Evolutionary conservation across 64 coral and sea anemone genomes (phyloP).

Genomic region (Dendronephthya gigantea): DNA sequence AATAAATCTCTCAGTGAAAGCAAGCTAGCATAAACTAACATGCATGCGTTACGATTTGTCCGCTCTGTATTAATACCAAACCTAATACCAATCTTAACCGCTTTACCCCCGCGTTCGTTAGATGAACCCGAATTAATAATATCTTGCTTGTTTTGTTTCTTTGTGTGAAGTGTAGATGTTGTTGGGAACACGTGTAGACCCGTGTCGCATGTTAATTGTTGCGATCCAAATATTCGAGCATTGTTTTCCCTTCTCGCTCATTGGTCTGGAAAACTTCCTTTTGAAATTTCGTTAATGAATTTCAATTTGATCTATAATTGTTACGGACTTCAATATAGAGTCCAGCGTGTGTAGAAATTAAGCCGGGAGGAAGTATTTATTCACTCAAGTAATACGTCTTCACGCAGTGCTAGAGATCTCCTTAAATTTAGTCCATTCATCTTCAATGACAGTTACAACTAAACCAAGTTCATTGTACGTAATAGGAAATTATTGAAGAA

Average conservation of each 20-base stretch:
- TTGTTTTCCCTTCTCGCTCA: slow-evolving; percentile 1
- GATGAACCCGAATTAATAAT: not conserved
- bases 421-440: not conserved
- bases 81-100: not conserved
- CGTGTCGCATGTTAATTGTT: slow-evolving; percentile 13
- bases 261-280: not conserved
- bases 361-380: not conserved
- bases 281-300: slow-evolving; percentile 17
- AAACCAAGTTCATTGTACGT: not conserved
- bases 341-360: not conserved
- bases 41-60: not conserved
- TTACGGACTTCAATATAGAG: not conserved
- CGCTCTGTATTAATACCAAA: too few relatives aligned
- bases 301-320: slow-evolving; percentile 15
- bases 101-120: not conserved
- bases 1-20: not conserved
- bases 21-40: not conserved
- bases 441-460: not conserved
- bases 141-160: slow-evolving; percentile 9
- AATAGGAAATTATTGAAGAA: not conserved
- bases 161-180: not conserved
- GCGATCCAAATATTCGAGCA: not conserved
- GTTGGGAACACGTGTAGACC: slow-evolving; percentile 1
- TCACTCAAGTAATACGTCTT: not conserved
- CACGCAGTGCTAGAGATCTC: not conserved